Evolutionary conservation across 2,113 vertebrate genomes (phyloP).

Genomic region (Mastomys coucha): DNA sequence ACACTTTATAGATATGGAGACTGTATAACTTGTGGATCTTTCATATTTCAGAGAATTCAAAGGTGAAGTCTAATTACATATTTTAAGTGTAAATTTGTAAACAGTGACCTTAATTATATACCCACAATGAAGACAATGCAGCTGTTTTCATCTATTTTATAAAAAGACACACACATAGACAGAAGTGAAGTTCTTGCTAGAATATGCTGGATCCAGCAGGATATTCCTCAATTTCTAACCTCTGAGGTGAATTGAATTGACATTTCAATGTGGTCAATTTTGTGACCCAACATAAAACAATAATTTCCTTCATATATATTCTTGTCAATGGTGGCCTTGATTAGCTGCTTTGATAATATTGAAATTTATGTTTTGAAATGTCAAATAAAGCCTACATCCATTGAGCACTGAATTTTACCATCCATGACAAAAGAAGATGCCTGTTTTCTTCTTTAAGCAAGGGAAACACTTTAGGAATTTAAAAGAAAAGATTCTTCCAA

Average conservation of each 20-base stretch:
- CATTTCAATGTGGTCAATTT: not conserved
- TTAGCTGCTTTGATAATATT: not conserved
- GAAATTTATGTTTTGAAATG: not conserved
- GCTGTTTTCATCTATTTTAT: not conserved
- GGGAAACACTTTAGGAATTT: not conserved
- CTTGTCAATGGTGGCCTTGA: not conserved
- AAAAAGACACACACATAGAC: not conserved
- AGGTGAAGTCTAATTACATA: not conserved
- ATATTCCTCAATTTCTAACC: not conserved
- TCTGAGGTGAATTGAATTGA: not conserved
- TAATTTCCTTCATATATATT: not conserved
- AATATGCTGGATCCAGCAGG: not conserved
- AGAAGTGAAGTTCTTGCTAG: not conserved
- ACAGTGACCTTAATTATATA: not conserved
- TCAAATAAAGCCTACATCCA: not conserved
- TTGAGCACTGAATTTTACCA: not conserved
- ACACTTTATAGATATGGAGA: not conserved
- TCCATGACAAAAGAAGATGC: not conserved
- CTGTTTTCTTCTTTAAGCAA: not conserved
- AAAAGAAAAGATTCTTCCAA: not conserved
- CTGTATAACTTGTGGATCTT: not conserved
- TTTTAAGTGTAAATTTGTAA: not conserved
- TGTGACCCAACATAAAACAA: not conserved
- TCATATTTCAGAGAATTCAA: not conserved
- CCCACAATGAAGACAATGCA: not conserved